Conservation (phyloP, 53 echinoderm and acorn worm species). For the Holothuria leucospilota region DNA sequence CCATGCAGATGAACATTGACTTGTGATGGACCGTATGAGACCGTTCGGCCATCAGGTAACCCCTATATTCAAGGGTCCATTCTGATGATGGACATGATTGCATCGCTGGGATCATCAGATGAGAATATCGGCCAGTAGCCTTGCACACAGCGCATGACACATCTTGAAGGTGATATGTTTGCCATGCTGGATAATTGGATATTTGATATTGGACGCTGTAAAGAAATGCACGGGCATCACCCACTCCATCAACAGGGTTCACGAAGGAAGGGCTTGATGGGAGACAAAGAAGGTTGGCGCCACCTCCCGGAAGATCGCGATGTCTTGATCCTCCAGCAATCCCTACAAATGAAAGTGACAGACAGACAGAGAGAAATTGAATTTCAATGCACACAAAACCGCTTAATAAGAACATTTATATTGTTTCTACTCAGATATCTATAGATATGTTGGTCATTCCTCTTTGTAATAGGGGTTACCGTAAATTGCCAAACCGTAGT, state of each 20-base stretch:
- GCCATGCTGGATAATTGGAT: background rate
- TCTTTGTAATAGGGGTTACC: too few species aligned
- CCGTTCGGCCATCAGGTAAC: slow-evolving; percentile 29
- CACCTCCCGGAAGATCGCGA: slow-evolving; percentile 16
- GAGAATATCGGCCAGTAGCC: slow-evolving; percentile 14
- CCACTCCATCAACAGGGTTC: slow-evolving; percentile 3
- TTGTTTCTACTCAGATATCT: too few species aligned
- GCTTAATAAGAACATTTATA: too few species aligned
- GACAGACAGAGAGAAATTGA: too few species aligned
- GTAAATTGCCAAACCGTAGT: too few species aligned
- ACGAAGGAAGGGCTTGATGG: background rate
- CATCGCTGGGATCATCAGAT: slow-evolving; percentile 19
- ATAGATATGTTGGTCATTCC: too few species aligned
- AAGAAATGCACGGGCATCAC: slow-evolving; percentile 4
- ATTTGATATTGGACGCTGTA: slow-evolving; percentile 31
- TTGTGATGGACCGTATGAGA: slow-evolving; percentile 17
- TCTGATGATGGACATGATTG: slow-evolving; percentile 7
- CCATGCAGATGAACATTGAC: slow-evolving; percentile 32
- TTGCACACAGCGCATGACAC: slow-evolving; percentile 31
- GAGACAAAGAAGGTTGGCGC: slow-evolving; percentile 21
- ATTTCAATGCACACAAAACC: too few species aligned
- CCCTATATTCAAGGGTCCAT: slow-evolving; percentile 27
- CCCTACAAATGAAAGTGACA: background rate
- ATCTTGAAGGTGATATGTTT: background rate
- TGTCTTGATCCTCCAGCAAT: slow-evolving; percentile 32